These are phyloP conservation scores for Drosophila acutilabella DNA, from an alignment of 2,888 invertebrate genomes.

Conservation along the genomic window DNA sequence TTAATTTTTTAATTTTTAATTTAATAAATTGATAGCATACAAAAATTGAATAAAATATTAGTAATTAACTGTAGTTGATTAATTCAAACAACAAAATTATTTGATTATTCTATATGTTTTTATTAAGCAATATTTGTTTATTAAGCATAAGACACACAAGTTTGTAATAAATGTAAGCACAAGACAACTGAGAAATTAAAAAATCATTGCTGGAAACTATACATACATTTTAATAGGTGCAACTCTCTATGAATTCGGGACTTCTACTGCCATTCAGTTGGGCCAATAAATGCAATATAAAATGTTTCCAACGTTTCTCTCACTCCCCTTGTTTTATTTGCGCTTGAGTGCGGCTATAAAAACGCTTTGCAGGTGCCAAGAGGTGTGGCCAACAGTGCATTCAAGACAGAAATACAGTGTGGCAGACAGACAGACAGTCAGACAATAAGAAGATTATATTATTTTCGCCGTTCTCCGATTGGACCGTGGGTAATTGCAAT, in stretches of 20 bases:
- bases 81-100: too few relatives aligned
- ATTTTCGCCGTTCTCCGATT: not conserved
- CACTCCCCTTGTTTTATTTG: slow-evolving; percentile 38
- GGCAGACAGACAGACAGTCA: not conserved
- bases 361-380: slow-evolving; percentile 32
- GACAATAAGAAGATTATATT: slow-evolving; percentile 29
- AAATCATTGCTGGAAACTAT: not conserved
- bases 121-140: too few relatives aligned
- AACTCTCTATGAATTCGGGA: slow-evolving; percentile 6
- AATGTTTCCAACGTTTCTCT: slow-evolving; percentile 16
- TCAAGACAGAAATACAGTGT: not conserved
- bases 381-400: not conserved
- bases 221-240: slow-evolving; percentile 11
- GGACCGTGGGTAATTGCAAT: slow-evolving; percentile 58
- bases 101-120: too few relatives aligned
- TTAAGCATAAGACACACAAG: too few relatives aligned
- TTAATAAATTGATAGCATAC: too few relatives aligned
- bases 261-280: slow-evolving; percentile 26
- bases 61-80: too few relatives aligned
- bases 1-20: too few relatives aligned
- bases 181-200: not conserved
- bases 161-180: not conserved
- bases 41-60: too few relatives aligned
- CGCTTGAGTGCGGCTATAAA: slow-evolving; percentile 54
- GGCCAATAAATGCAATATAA: slow-evolving; percentile 59